Base-by-base conservation (phyloP, 1,140 invertebrate species). In the Lucilia cuprina region DNA sequence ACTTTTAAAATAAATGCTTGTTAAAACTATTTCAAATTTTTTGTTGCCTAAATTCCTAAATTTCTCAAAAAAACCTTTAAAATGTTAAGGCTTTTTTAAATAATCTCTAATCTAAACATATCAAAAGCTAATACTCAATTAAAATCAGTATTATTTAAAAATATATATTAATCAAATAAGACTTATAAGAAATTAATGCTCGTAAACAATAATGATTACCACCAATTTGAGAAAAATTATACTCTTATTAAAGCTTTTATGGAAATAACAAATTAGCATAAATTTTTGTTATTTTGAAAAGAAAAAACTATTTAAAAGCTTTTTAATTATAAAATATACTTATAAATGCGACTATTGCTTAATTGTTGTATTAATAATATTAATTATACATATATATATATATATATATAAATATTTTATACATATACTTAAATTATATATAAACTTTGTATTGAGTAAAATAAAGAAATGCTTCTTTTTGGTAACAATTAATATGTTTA, bases 31-130 rank as follows among this genome's bases (percentile, higher is more conserved):
- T 78, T 50, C 3, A 49, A 49, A 50, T 12, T 50, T 80, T 80
- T 50, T 21, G 77, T 80, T 80, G 77, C 77, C 77, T 49, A 49
- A 80, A 80, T 49, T 80, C 41, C 41, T 80, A 80, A 80, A 80
- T 80, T 80, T 41, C 10, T 50, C n/a, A 49, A 17, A 49, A 25
- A 50, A 47, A 41, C 25, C 25, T 30, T 2, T 3, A 10, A 41
- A 41, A 41, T 41, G 0, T 30, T 30, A 41, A 8, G 5, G 77
- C 77, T 80, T 80, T n/a, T 50, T 80, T 80, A 80, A 30, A 17
- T 41, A 41, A n/a, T n/a, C 21, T 34, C 10, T 75, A 80, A 80
- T 50, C 77, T 19, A 80, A 80, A 80, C 77, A 80, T 80, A 80
- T 80, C 77, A 49, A 80, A 70, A 70, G 10, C 41, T 41, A 70